Conservation (phyloP, 2,888 invertebrate species). For the Leptinotarsa peninsularis region DNA sequence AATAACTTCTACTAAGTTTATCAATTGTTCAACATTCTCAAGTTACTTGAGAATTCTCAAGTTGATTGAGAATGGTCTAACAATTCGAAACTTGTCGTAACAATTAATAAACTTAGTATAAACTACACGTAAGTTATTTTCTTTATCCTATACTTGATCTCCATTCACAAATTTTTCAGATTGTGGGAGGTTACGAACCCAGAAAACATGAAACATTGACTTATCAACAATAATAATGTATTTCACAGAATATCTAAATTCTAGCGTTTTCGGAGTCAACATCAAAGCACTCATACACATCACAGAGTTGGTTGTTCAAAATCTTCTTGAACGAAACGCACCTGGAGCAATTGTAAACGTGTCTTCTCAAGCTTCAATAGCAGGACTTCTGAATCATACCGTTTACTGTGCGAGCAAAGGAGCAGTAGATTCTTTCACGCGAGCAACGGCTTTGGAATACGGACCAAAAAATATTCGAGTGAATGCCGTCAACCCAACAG, state of each 20-base stretch:
- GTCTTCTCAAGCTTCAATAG: slow-evolving; percentile 86
- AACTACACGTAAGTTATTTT: too few relatives aligned
- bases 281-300: slow-evolving; percentile 88
- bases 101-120: too few relatives aligned
- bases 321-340: slow-evolving; percentile 77
- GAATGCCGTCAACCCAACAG: slow-evolving; percentile 94
- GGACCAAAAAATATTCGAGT: slow-evolving; percentile 88
- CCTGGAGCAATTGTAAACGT: slow-evolving; percentile 89
- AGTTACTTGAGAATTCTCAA: too few relatives aligned
- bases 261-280: slow-evolving; percentile 80
- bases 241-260: slow-evolving; percentile 51
- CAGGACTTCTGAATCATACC: slow-evolving; percentile 80
- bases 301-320: slow-evolving; percentile 82
- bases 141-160: too few relatives aligned
- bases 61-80: too few relatives aligned
- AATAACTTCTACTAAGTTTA: too few relatives aligned
- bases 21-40: too few relatives aligned
- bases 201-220: too few relatives aligned
- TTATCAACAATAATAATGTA: too few relatives aligned
- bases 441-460: slow-evolving; percentile 87
- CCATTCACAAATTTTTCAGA: too few relatives aligned
- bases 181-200: too few relatives aligned
- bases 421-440: slow-evolving; percentile 86
- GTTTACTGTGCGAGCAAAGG: slow-evolving; percentile 90
- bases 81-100: too few relatives aligned